phyloP scores from a whole-genome alignment of 2,888 invertebrate genomes.

The Rhogogaster chlorosoma region DNA sequence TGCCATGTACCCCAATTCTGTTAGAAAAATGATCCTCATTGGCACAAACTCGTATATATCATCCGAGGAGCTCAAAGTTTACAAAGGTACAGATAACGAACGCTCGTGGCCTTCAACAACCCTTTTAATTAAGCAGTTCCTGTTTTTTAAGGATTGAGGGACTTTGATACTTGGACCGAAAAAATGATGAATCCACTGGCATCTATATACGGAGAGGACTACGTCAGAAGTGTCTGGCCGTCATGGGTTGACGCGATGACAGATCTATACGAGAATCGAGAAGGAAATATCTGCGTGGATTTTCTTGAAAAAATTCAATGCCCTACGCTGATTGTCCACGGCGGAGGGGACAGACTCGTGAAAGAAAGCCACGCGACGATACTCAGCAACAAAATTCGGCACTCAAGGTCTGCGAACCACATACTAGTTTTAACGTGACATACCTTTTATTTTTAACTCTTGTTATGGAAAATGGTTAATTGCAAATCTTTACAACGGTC shows the following conservation, averaged over 20 bases:
- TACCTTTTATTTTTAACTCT: too few species aligned
- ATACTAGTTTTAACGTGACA: too few species aligned
- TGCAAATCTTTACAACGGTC: not conserved
- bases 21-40: slow-evolving; percentile 88
- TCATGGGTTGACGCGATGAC: slow-evolving; percentile 85
- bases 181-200: slow-evolving; percentile 86
- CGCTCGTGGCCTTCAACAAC: too few species aligned
- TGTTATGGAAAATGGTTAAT: not conserved
- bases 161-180: slow-evolving; percentile 87
- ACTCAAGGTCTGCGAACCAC: slow-evolving; percentile 80
- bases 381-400: slow-evolving; percentile 83
- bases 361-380: slow-evolving; percentile 85
- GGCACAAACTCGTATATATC: slow-evolving; percentile 87
- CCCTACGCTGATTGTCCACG: slow-evolving; percentile 90
- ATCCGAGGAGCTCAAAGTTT: slow-evolving; percentile 82
- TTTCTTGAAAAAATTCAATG: slow-evolving; percentile 83
- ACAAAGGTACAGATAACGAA: too few species aligned
- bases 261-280: slow-evolving; percentile 79
- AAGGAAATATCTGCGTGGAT: slow-evolving; percentile 86
- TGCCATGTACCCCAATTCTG: slow-evolving; percentile 82
- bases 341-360: slow-evolving; percentile 89
- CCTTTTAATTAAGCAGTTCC: too few species aligned
- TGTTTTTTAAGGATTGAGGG: slow-evolving; percentile 81
- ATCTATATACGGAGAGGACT: slow-evolving; percentile 85
- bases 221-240: slow-evolving; percentile 84